Evolutionary conservation across 2,113 vertebrate genomes (phyloP), one percentile per base, ranked within the genome.

Genomic region (Sinosuthora webbiana): DNA sequence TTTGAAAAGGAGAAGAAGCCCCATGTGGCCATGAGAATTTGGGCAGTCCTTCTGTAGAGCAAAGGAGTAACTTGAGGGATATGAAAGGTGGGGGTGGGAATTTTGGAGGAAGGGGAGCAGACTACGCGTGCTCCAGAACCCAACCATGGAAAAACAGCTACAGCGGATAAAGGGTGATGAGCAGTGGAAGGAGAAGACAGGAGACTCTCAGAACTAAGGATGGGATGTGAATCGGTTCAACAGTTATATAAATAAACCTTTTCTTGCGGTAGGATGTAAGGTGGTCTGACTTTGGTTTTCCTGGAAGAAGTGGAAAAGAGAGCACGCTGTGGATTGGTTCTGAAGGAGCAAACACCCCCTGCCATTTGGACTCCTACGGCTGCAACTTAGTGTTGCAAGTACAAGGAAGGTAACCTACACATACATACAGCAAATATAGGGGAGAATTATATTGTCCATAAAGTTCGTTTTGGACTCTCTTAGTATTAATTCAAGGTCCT

Each of bases 281-380:
- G 69, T 99, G 99, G 99, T 98, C 98, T 28, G 99, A 99, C 88
- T 99, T 99, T 49, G 99, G 99, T 57, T 99, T 99, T 95, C 97
- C 98, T 71, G 99, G 98, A 65, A 99, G 99, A 95, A 96, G 98
- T 76, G 99, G 99, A 56, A 98, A 89, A 82, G 98, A 99, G 37
- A 99, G 99, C 97, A 99, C 99, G 0, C 65, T 99, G 39, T 99
- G 99, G 99, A 98, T 99, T 6, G 99, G 99, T 75, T 98, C 99
- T 25, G 82, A 95, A 57, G 99, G 98, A 62, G 99, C 99, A 60
- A 99, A 99, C 96, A 99, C 99, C 0, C 99, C 99, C 3, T 99
- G 99, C 81, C 99, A 99, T 95, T 96, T 98, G 96, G 99, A 99
- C 97, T 98, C 99, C 21, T 99, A 99, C 0, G 99, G 99, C 63